phyloP scores from a whole-genome alignment of 1,140 invertebrate genomes.

The Anadara kagoshimensis region DNA sequence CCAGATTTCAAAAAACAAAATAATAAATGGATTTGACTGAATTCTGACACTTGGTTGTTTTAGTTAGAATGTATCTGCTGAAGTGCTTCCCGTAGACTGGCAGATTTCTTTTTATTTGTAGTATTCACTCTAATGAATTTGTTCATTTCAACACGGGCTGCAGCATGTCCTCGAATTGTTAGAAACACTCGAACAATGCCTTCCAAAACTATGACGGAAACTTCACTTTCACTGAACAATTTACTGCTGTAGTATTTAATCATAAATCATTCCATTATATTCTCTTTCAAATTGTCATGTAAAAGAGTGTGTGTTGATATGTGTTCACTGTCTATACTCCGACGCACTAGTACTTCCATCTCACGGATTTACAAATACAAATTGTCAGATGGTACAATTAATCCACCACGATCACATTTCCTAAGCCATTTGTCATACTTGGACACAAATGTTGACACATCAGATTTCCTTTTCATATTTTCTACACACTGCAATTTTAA shows the following conservation, averaged over 20 bases:
- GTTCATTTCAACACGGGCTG: not conserved
- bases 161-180: constrained; percentile 2
- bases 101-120: not conserved
- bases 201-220: not conserved
- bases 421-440: constrained; percentile 10
- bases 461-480: not conserved
- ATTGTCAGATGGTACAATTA: constrained; percentile 1
- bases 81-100: not conserved
- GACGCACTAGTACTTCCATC: constrained; percentile 1
- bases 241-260: not conserved
- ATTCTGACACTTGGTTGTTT: not conserved
- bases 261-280: not conserved
- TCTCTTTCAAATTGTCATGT: not conserved
- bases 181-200: not conserved
- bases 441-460: constrained; percentile 2
- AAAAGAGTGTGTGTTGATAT: constrained; percentile 1
- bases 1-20: no score
- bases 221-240: not conserved
- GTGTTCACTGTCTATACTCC: not conserved
- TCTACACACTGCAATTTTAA: not conserved
- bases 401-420: constrained; percentile 12
- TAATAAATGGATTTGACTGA: no score
- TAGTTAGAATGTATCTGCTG: not conserved
- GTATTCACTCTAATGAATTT: not conserved
- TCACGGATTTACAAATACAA: constrained; percentile 16